A percentile compares a stretch with the other conserved stretches of the same genome.
Evolutionary conservation across 2,888 invertebrate species (phyloP).

Genomic region (Drosophila meridiana): DNA sequence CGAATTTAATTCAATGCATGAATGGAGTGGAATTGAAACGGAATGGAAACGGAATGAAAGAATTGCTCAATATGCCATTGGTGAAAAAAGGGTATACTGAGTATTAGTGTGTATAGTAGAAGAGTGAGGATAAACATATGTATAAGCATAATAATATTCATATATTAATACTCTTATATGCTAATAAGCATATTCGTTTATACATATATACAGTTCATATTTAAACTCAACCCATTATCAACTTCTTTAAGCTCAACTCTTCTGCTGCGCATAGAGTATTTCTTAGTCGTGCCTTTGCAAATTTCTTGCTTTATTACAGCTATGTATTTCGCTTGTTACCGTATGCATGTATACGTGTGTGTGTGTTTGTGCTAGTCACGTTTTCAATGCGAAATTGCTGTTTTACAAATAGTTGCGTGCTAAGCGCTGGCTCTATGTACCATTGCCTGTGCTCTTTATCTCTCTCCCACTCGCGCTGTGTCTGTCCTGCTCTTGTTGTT

Average conservation of each 20-base stretch:
- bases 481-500: neutral
- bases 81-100: neutral
- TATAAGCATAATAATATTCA: too few relatives aligned
- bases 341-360: conserved; percentile 1
- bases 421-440: conserved; percentile 25
- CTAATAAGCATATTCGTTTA: neutral
- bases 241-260: neutral
- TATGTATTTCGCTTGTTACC: conserved; percentile 22
- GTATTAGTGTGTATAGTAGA: neutral
- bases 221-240: neutral
- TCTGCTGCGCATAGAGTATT: neutral
- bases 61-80: neutral
- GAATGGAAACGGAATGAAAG: conserved; percentile 44
- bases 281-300: neutral
- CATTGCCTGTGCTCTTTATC: conserved; percentile 14
- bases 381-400: conserved; percentile 61
- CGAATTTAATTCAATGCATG: conserved; percentile 66
- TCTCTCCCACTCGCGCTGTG: neutral
- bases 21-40: conserved; percentile 53
- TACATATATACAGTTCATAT: neutral
- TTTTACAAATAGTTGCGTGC: conserved; percentile 75
- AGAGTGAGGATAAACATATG: neutral
- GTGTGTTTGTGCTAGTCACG: conserved; percentile 25
- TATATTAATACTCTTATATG: neutral
- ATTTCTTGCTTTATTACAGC: conserved; percentile 4